These are phyloP conservation scores for Drosophila trapezifrons DNA, from an alignment of 1,140 invertebrate species.

Conservation along the genomic window DNA sequence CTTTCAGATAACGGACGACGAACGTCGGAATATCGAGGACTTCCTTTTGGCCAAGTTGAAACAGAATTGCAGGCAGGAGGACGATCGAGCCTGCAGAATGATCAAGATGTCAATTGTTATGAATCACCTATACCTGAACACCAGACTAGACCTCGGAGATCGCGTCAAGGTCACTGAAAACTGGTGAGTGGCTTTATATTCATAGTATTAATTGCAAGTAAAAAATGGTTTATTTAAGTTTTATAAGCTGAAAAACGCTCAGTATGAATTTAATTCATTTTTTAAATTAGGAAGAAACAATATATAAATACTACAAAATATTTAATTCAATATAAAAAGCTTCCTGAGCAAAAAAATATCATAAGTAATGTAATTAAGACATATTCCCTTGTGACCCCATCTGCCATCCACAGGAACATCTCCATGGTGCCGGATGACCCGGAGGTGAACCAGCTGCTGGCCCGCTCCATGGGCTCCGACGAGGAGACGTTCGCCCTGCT, in stretches of 20 bases:
- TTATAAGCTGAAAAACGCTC: no score
- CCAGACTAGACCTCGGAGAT: conserved; percentile 89
- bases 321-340: no score
- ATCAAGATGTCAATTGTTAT: conserved; percentile 91
- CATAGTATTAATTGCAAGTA: no score
- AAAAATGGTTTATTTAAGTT: no score
- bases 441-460: conserved; percentile 76
- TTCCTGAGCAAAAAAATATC: no score
- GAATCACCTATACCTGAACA: conserved; percentile 91
- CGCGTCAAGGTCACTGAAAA: conserved; percentile 91
- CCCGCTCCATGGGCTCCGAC: conserved; percentile 85
- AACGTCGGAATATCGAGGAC: conserved; percentile 86
- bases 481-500: conserved; percentile 89
- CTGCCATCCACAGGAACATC: conserved; percentile 51
- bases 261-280: no score
- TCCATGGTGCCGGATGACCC: conserved; percentile 72
- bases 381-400: no score
- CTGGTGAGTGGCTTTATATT: conserved; percentile 82
- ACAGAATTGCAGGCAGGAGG: conserved; percentile 89
- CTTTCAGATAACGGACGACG: conserved; percentile 68
- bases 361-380: no score
- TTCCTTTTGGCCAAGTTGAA: conserved; percentile 89
- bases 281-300: background rate
- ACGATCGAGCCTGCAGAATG: conserved; percentile 91
- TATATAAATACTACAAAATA: background rate